phyloP scores from a whole-genome alignment of 2,888 invertebrate species.

The Synanthedon andrenaeformis region DNA sequence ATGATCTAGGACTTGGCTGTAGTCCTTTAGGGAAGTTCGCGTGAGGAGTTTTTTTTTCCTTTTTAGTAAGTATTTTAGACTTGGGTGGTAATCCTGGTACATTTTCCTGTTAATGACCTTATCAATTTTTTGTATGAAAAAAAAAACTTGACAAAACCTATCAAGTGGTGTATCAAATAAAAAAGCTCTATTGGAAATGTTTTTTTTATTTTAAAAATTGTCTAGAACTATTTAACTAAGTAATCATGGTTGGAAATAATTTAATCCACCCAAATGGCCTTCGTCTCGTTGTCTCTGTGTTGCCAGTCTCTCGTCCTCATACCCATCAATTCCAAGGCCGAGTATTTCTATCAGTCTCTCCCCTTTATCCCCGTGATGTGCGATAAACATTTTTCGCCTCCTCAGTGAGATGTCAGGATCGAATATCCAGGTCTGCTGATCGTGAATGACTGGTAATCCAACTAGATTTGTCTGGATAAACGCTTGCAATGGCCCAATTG shows the following conservation, averaged over 20 bases:
- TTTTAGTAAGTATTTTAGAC: too few species aligned
- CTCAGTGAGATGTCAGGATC: constrained; percentile 74
- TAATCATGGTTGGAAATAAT: constrained; percentile 33
- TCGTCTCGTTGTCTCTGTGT: constrained; percentile 67
- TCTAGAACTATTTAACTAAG: not conserved
- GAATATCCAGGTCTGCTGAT: constrained; percentile 71
- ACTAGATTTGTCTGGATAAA: constrained; percentile 66
- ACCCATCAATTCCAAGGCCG: constrained; percentile 75
- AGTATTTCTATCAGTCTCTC: constrained; percentile 74
- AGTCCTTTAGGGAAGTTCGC: too few species aligned
- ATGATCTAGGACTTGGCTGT: too few species aligned
- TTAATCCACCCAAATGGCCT: constrained; percentile 68
- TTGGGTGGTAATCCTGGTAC: too few species aligned
- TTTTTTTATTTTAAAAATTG: not conserved
- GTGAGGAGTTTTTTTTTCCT: too few species aligned
- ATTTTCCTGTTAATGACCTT: too few species aligned
- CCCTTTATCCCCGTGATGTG: constrained; percentile 73
- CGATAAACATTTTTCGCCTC: constrained; percentile 71
- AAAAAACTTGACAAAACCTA: too few species aligned
- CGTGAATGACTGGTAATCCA: constrained; percentile 73
- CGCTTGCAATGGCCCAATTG: constrained; percentile 33
- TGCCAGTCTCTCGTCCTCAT: constrained; percentile 62
- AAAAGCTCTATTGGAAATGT: not conserved
- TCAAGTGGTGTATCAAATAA: too few species aligned
- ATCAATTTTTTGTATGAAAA: too few species aligned